Evolutionary conservation across 2,888 invertebrate species (phyloP).

Genomic region (Parasteatoda lunata): DNA sequence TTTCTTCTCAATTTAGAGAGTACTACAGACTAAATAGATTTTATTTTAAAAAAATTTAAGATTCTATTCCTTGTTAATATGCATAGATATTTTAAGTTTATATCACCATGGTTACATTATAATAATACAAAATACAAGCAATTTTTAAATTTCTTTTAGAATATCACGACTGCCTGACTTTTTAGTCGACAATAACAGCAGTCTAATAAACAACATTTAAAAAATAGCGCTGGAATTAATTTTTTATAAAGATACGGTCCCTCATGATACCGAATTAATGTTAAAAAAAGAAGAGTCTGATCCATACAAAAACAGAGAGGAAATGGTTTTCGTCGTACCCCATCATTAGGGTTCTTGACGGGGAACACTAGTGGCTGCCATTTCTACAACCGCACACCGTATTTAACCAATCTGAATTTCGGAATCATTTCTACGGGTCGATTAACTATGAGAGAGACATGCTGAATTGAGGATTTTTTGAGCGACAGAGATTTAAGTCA

Average conservation of each 20-base stretch:
- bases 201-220: not conserved
- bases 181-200: too few species aligned
- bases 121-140: too few species aligned
- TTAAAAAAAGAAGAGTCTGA: constrained; percentile 3
- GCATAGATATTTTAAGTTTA: too few species aligned
- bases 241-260: constrained; percentile 1
- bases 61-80: too few species aligned
- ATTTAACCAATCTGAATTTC: constrained; percentile 37
- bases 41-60: too few species aligned
- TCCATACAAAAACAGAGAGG: constrained; percentile 20
- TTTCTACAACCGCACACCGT: constrained; percentile 36
- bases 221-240: not conserved
- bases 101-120: too few species aligned
- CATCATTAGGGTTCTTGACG: constrained; percentile 26
- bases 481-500: constrained; percentile 21
- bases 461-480: constrained; percentile 10
- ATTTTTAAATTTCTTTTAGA: too few species aligned
- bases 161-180: too few species aligned
- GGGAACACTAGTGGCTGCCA: constrained; percentile 54
- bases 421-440: constrained; percentile 8
- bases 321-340: constrained; percentile 38
- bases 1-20: too few species aligned
- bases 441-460: constrained; percentile 31
- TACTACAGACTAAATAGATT: too few species aligned
- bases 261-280: not conserved